Conservation (phyloP, 2,888 invertebrate genomes). For the Hirtodrosophila duncani region DNA sequence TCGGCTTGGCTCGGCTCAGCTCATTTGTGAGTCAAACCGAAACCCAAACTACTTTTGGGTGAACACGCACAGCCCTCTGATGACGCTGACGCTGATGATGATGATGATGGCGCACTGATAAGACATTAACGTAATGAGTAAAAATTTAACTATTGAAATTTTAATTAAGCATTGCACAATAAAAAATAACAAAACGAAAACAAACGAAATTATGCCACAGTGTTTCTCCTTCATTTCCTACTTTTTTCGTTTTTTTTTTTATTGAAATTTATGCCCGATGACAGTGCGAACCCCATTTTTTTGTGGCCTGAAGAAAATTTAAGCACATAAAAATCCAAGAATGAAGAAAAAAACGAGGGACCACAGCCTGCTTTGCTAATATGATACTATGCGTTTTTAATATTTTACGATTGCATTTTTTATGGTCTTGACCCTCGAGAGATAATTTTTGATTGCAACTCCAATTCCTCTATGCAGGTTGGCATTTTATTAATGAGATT, state of each 20-base stretch:
- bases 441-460: slow-evolving; percentile 56
- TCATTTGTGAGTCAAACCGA: slow-evolving; percentile 57
- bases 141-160: slow-evolving; percentile 60
- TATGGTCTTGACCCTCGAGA: slow-evolving; percentile 41
- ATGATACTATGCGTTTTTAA: slow-evolving; percentile 34
- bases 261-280: slow-evolving; percentile 64
- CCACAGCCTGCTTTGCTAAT: slow-evolving; percentile 14
- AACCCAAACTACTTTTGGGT: slow-evolving; percentile 25
- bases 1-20: slow-evolving; percentile 12
- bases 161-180: slow-evolving; percentile 66
- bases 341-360: slow-evolving; percentile 23
- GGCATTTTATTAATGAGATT: slow-evolving; percentile 73
- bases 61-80: slow-evolving; percentile 28
- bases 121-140: slow-evolving; percentile 58
- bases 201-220: slow-evolving; percentile 57
- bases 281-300: slow-evolving; percentile 58
- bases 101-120: slow-evolving; percentile 35
- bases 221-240: slow-evolving; percentile 15
- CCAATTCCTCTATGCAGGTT: slow-evolving; percentile 73
- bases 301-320: slow-evolving; percentile 47
- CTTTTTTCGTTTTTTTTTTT: slow-evolving; percentile 28
- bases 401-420: slow-evolving; percentile 69
- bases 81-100: slow-evolving; percentile 14
- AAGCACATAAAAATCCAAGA: slow-evolving; percentile 65
- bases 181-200: slow-evolving; percentile 30